Evolutionary conservation across 1,140 invertebrate genomes (phyloP).

Genomic region (Zaprionus lachaisei): DNA sequence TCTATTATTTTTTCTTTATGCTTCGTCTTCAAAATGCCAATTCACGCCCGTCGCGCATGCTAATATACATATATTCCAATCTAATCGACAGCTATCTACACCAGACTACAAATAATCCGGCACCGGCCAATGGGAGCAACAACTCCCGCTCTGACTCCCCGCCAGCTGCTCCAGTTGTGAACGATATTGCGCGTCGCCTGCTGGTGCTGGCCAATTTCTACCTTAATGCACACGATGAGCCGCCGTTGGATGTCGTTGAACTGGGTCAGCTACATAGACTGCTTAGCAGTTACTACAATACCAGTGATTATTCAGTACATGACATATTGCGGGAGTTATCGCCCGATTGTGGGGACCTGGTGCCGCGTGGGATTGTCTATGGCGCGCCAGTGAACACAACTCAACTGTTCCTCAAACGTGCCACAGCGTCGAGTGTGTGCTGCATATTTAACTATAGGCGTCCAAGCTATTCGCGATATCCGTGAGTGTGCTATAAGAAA

Average conservation of each 20-base stretch:
- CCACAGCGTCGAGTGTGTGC: conserved; percentile 73
- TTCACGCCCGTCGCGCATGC: conserved; percentile 84
- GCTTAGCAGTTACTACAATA: conserved; percentile 63
- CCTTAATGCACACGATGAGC: conserved; percentile 56
- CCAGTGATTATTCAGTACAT: conserved; percentile 62
- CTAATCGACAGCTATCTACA: conserved; percentile 61
- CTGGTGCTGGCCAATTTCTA: conserved; percentile 66
- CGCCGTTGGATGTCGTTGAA: conserved; percentile 43
- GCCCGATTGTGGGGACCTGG: conserved; percentile 70
- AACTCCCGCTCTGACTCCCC: conserved; percentile 34
- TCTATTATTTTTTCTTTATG: conserved; percentile 39
- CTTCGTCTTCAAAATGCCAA: conserved; percentile 84
- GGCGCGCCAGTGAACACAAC: conserved; percentile 65
- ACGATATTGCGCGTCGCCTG: conserved; percentile 63
- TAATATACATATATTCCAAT: conserved; percentile 65
- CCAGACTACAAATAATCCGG: conserved; percentile 36
- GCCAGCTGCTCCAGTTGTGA: conserved; percentile 42
- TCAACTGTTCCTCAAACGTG: conserved; percentile 63
- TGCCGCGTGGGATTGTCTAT: conserved; percentile 67
- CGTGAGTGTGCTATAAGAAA: conserved; percentile 40
- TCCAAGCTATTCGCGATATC: conserved; percentile 56
- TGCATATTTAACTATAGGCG: conserved; percentile 80
- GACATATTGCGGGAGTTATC: conserved; percentile 69
- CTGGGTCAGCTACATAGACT: conserved; percentile 61
- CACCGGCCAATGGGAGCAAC: conserved; percentile 2